phyloP scores from a whole-genome alignment of 2,888 invertebrate species.

The Cheilosia soror region DNA sequence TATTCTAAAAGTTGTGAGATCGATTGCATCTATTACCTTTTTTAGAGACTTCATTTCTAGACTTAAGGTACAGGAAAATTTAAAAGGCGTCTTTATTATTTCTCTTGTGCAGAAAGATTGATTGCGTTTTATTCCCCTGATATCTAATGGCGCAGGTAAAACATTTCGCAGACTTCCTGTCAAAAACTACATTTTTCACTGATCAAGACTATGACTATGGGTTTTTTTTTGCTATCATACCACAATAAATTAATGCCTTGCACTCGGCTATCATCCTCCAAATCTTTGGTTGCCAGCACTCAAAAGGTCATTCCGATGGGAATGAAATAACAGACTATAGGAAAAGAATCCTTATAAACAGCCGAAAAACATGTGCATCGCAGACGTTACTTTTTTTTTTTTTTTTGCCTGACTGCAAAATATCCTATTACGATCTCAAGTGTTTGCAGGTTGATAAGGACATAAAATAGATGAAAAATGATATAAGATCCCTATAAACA shows the following conservation, averaged over 20 bases:
- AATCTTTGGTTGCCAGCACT: conserved; percentile 34
- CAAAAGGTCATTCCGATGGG: conserved; percentile 70
- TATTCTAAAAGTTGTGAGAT: no score
- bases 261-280: conserved; percentile 48
- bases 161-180: conserved; percentile 33
- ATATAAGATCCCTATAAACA: conserved; percentile 66
- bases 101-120: neutral
- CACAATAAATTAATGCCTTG: conserved; percentile 68
- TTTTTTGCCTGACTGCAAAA: conserved; percentile 67
- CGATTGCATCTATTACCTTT: no score
- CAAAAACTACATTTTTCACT: conserved; percentile 3
- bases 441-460: conserved; percentile 72
- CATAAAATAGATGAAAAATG: conserved; percentile 66
- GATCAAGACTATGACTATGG: neutral
- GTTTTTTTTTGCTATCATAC: conserved; percentile 54
- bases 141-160: conserved; percentile 8
- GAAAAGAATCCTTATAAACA: conserved; percentile 37
- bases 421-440: conserved; percentile 73
- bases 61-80: neutral
- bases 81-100: neutral
- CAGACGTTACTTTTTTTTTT: conserved; percentile 34
- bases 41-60: neutral
- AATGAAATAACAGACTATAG: conserved; percentile 53
- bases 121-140: conserved; percentile 13
- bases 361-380: conserved; percentile 65